Evolutionary conservation across 37 sponge, comb jelly and placozoan species (phyloP).

Genomic region (Halisarca cf. caerulea): DNA sequence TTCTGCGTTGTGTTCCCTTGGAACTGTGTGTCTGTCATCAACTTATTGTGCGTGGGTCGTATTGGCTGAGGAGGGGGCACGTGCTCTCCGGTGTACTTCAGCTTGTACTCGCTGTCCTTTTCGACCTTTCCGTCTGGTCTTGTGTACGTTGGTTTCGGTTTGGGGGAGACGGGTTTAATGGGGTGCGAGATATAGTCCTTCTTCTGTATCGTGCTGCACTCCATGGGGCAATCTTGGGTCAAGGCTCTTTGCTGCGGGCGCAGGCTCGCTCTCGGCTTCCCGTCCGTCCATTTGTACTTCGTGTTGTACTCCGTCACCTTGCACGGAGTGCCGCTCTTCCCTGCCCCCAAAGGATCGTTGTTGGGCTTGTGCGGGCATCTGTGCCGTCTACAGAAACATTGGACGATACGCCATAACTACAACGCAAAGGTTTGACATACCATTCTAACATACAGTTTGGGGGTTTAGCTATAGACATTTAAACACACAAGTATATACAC

Average conservation of each 20-base stretch:
- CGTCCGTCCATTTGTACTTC: constrained; percentile 35
- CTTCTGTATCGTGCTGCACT: constrained; percentile 38
- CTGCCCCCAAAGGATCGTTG: constrained; percentile 12
- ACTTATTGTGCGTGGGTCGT: constrained; percentile 18
- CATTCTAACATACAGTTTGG: too few relatives aligned
- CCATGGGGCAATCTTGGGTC: constrained; percentile 45
- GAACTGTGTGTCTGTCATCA: constrained; percentile 2
- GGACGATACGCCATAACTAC: background rate
- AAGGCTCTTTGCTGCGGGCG: constrained; percentile 38
- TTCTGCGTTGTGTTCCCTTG: constrained; percentile 51
- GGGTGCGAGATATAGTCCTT: constrained; percentile 54
- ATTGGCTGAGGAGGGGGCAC: constrained; percentile 44
- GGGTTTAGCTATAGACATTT: too few relatives aligned
- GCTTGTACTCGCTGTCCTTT: constrained; percentile 50
- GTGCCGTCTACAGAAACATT: constrained; percentile 50
- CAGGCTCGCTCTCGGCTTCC: constrained; percentile 30
- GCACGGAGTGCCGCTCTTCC: constrained; percentile 21
- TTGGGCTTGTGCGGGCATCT: constrained; percentile 72
- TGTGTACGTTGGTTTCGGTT: constrained; percentile 32
- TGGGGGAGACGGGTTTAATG: constrained; percentile 17
- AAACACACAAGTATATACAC: too few relatives aligned
- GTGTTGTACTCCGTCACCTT: constrained; percentile 48
- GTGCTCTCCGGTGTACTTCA: constrained; percentile 39
- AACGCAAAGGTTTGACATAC: too few relatives aligned
- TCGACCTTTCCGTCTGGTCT: constrained; percentile 52